These are phyloP conservation scores for Mus spicilegus DNA, from an alignment of 2,113 vertebrate species.

Conservation along the genomic window DNA sequence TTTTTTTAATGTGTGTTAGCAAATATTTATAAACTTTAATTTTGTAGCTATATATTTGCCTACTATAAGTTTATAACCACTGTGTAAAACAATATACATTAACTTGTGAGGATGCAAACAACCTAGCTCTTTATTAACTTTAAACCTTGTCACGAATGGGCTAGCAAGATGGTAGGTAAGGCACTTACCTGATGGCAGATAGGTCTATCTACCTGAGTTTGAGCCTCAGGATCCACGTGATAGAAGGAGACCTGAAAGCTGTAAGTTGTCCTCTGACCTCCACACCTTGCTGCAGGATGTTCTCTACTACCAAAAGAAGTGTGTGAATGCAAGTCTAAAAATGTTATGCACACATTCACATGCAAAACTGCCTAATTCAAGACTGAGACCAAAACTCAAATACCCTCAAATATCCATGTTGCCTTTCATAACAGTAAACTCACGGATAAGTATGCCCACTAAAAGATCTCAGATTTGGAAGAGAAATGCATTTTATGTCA, in stretches of 20 bases:
- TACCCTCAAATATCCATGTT: slow-evolving; percentile 40
- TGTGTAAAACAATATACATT: slow-evolving; percentile 36
- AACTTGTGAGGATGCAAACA: slow-evolving; percentile 18
- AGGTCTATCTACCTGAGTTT: not conserved
- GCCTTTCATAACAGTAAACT: slow-evolving; percentile 11
- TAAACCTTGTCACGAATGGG: not conserved
- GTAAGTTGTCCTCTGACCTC: not conserved
- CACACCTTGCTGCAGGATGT: too few relatives aligned
- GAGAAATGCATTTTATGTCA: slow-evolving; percentile 44
- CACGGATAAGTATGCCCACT: slow-evolving; percentile 27
- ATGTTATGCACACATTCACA: not conserved
- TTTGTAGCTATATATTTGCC: not conserved
- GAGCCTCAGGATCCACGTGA: not conserved
- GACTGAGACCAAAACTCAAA: slow-evolving; percentile 15
- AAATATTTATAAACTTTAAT: slow-evolving; percentile 34
- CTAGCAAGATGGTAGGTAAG: not conserved
- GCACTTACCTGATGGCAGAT: not conserved
- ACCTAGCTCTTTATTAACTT: slow-evolving; percentile 10
- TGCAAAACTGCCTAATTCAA: not conserved
- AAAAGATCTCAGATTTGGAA: slow-evolving; percentile 23
- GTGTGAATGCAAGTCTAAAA: not conserved
- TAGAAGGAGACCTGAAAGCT: too few relatives aligned
- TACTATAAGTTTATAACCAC: not conserved
- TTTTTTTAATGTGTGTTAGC: not conserved
- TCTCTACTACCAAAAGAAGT: not conserved